These are phyloP conservation scores for Lasiurus cinereus DNA, from an alignment of 2,113 vertebrate genomes.

Conservation along the genomic window DNA sequence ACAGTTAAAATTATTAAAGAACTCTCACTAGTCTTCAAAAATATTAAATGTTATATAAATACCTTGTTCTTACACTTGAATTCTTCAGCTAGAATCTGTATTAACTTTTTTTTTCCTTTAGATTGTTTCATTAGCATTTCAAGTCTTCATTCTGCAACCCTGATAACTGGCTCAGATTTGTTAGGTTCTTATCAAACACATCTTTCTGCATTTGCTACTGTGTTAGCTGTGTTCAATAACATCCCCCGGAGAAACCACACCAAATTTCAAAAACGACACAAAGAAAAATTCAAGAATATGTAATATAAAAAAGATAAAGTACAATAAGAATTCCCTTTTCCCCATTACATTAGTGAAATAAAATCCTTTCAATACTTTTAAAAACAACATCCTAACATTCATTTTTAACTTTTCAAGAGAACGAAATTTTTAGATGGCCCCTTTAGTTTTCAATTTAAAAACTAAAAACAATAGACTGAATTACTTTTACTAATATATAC, in stretches of 20 bases:
- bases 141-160: slow-evolving; percentile 75
- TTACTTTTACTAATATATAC: slow-evolving; percentile 84
- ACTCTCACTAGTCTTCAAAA: slow-evolving; percentile 79
- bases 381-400: slow-evolving; percentile 45
- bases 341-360: slow-evolving; percentile 63
- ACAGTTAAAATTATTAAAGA: slow-evolving; percentile 78
- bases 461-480: slow-evolving; percentile 77
- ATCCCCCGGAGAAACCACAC: slow-evolving; percentile 62
- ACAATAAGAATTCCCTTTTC: slow-evolving; percentile 66
- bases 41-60: slow-evolving; percentile 75
- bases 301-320: slow-evolving; percentile 70
- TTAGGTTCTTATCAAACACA: slow-evolving; percentile 64
- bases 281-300: slow-evolving; percentile 69
- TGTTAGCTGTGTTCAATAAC: slow-evolving; percentile 65
- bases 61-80: slow-evolving; percentile 66
- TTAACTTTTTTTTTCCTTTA: slow-evolving; percentile 76
- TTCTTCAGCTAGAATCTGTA: slow-evolving; percentile 76
- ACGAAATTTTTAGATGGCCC: slow-evolving; percentile 52
- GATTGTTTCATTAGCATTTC: slow-evolving; percentile 75
- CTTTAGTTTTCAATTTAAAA: slow-evolving; percentile 77
- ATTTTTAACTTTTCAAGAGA: slow-evolving; percentile 66
- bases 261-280: slow-evolving; percentile 73
- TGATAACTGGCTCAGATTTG: slow-evolving; percentile 74
- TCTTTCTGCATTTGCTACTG: slow-evolving; percentile 66
- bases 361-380: slow-evolving; percentile 61